Conservation (phyloP, 1,140 invertebrate species). For the Hylaeus anthracinus region DNA sequence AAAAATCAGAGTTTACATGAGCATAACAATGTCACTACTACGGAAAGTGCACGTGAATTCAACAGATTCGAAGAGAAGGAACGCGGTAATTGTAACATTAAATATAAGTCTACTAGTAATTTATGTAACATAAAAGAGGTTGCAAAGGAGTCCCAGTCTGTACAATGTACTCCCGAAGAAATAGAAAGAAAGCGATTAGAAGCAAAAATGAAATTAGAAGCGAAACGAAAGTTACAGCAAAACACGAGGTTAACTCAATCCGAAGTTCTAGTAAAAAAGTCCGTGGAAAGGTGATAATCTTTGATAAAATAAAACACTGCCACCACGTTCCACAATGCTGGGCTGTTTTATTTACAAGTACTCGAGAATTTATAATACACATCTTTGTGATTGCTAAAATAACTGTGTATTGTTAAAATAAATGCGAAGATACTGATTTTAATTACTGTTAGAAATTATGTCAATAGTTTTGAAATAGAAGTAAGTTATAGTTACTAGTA, state of each 20-base stretch:
- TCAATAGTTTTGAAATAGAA: neutral
- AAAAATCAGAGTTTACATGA: slow-evolving; percentile 24
- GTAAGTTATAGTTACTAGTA: neutral
- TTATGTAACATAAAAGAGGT: slow-evolving; percentile 22
- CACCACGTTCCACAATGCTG: neutral
- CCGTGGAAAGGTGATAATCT: slow-evolving; percentile 56
- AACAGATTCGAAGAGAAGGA: slow-evolving; percentile 58
- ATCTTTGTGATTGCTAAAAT: neutral
- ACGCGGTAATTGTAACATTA: slow-evolving; percentile 45
- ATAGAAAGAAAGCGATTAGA: slow-evolving; percentile 75
- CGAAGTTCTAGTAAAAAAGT: slow-evolving; percentile 2
- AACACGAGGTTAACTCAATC: neutral
- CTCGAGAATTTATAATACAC: neutral
- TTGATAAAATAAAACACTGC: neutral
- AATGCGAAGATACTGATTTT: neutral
- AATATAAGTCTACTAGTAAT: slow-evolving; percentile 48
- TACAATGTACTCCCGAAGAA: slow-evolving; percentile 70
- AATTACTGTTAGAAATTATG: neutral
- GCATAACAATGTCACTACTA: slow-evolving; percentile 31
- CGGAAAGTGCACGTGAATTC: slow-evolving; percentile 35
- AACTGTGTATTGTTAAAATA: neutral
- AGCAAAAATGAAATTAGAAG: slow-evolving; percentile 70
- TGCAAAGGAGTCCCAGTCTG: slow-evolving; percentile 40
- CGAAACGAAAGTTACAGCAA: slow-evolving; percentile 60
- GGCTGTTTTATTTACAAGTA: slow-evolving; percentile 3